phyloP scores from a whole-genome alignment of 53 echinoderm and acorn worm genomes.

The Paracentrotus lividus region DNA sequence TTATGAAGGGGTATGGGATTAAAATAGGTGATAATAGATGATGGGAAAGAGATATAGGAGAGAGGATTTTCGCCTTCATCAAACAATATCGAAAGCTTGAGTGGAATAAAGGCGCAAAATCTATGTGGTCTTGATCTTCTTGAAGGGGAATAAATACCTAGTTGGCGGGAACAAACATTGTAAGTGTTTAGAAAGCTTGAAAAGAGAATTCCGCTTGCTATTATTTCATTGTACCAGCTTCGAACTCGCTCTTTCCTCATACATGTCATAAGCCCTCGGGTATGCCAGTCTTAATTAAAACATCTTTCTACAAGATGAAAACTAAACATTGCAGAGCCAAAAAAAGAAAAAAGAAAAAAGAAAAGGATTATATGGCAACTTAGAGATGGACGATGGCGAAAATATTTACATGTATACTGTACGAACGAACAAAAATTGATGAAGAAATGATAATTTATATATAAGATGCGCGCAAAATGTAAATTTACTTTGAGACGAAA shows the following conservation, averaged over 20 bases:
- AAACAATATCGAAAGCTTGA: conserved; percentile 54
- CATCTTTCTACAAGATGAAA: not conserved
- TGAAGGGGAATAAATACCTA: not conserved
- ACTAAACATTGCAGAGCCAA: conserved; percentile 10
- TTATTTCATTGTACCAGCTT: conserved; percentile 12
- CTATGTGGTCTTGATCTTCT: conserved; percentile 29
- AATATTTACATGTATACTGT: not conserved
- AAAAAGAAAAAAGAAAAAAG: too few relatives aligned
- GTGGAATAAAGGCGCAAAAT: conserved; percentile 37
- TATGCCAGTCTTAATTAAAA: conserved; percentile 40
- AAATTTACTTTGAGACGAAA: too few relatives aligned
- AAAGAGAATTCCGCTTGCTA: not conserved
- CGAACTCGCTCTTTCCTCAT: not conserved
- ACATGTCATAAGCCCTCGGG: not conserved
- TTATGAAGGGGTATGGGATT: conserved; percentile 35
- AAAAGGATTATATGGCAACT: not conserved
- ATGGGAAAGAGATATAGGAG: conserved; percentile 28
- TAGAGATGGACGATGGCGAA: not conserved
- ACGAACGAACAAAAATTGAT: too few relatives aligned
- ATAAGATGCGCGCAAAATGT: too few relatives aligned
- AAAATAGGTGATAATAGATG: not conserved
- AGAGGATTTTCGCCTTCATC: conserved; percentile 57
- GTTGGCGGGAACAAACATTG: conserved; percentile 43
- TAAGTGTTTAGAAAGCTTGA: conserved; percentile 31
- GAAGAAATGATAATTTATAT: too few relatives aligned